Percentiles rank a stretch among this genome's conserved stretches.
These are phyloP conservation scores for Bubalus kerabau DNA, from an alignment of 2,113 vertebrate species.

Conservation along the genomic window DNA sequence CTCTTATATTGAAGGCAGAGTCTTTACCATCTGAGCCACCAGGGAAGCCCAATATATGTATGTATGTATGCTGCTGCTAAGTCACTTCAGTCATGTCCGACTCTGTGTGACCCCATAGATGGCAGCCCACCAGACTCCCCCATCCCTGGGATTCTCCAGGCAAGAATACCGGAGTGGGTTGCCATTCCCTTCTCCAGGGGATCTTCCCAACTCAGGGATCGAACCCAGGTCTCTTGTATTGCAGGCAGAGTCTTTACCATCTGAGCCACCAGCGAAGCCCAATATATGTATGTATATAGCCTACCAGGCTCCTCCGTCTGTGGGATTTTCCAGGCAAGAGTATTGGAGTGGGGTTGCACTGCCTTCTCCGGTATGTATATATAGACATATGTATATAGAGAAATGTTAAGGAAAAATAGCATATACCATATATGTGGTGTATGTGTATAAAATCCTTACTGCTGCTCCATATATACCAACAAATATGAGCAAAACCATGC, in stretches of 20 bases:
- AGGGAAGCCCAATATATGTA: not conserved
- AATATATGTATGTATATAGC: not conserved
- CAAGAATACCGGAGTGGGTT: not conserved
- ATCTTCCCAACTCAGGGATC: not conserved
- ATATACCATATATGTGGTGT: not conserved
- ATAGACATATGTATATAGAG: not conserved
- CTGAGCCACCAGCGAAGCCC: not conserved
- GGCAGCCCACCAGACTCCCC: too few relatives aligned
- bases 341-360: too few relatives aligned
- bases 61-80: too few relatives aligned
- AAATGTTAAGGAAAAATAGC: not conserved
- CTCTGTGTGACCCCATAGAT: too few relatives aligned
- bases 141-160: not conserved
- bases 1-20: not conserved
- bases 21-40: not conserved
- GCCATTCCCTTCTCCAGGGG: not conserved
- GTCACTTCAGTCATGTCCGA: too few relatives aligned
- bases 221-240: not conserved
- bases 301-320: too few relatives aligned
- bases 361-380: not conserved
- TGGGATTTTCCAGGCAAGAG: too few relatives aligned
- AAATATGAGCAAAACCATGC: not conserved
- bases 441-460: not conserved
- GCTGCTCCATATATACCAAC: not conserved
- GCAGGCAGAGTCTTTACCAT: not conserved